Evolutionary conservation across 2,888 invertebrate genomes (phyloP), one percentile per base, ranked within the genome.

Genomic region (Zaprionus obscuricornis): DNA sequence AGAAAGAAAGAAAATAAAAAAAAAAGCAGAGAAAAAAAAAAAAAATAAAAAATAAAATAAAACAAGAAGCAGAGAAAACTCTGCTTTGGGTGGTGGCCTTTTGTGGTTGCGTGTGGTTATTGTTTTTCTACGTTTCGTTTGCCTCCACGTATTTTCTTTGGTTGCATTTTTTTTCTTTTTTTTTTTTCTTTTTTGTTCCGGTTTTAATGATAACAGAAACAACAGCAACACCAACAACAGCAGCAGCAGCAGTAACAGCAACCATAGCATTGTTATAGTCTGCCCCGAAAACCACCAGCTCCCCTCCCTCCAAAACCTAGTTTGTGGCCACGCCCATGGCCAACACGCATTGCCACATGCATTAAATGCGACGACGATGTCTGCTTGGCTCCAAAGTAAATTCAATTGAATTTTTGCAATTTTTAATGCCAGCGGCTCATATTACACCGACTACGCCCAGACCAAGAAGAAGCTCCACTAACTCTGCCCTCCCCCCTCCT

Each of bases 331-430:
- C 14, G 20, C 26, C 55, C 36, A 50, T 42, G 16, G 55, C 49
- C 58, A n/a, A n/a, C n/a, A 67, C 69, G 64, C 69, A 66, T 68
- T 31, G 62, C 34, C 57, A 17, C 67, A 49, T 76, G 65, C 67
- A 76, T 79, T 76, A 73, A 79, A 71, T 68, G 65, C 62, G 65
- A 63, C 62, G 34, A 46, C 67, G 63, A 52, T 70, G 70, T 75
- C 72, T 85, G 29, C 29, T 29, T 14, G 5, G 60, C 68, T 70
- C n/a, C 77, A 71, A 77, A 85, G 81, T 77, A 84, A 87, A 86
- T 87, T 87, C 82, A 86, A 86, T 86, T 87, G 86, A 82, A 85
- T 85, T 84, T 69, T 78, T 76, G 77, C 72, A 70, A 66, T 78
- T 75, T 83, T 74, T 79, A 84, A 84, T 81, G 64, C 78, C 65